Base-by-base conservation (phyloP, 2,888 invertebrate genomes). In the Drosophila subsilvestris region DNA sequence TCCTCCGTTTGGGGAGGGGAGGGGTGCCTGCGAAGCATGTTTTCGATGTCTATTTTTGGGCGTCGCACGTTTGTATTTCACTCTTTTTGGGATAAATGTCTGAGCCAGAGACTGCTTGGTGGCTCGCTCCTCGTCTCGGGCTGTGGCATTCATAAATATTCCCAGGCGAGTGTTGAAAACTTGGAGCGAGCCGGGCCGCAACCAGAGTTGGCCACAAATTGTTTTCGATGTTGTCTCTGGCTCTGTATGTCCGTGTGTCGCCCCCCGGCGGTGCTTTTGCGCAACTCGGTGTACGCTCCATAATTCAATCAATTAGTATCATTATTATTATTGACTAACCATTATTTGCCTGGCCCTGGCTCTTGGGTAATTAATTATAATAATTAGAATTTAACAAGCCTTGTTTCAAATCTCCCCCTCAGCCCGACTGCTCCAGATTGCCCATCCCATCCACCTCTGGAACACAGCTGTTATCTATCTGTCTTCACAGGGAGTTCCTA, bases 221-320 rank as follows among this genome's bases (percentile, higher is more conserved):
- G 43, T 75, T 74, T 54, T 66, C 54, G 51, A 47, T 74, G 51
- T 29, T 32, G 27, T 44, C 14, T 56, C 51, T 70, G 54, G 17
- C 17, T 70, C 37, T 54, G 10, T 49, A 5, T 27, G 32, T 70
- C 14, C 32, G 25, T 53, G 8, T 42, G 43, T 56, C 56, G 47
- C 70, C 74, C 53, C 65, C 56, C 57, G 74, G 66, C 74, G 58
- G 51, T 69, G 85, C 86, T 86, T 88, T 82, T 78, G 71, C 75
- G 75, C 89, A 86, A 88, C 74, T 79, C 63, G 57, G 45, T 56
- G 47, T 54, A 54, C 49, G 72, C 45, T 66, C 67, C 77, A 82
- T 83, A 83, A 83, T 82, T 85, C 88, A 83, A 83, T 83, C 86
- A 83, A 83, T 83, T 83, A 88, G 88, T 83, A 82, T 77, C 75